These are phyloP conservation scores for Druon quercuslanigerum DNA, from an alignment of 1,140 invertebrate genomes.

Conservation along the genomic window DNA sequence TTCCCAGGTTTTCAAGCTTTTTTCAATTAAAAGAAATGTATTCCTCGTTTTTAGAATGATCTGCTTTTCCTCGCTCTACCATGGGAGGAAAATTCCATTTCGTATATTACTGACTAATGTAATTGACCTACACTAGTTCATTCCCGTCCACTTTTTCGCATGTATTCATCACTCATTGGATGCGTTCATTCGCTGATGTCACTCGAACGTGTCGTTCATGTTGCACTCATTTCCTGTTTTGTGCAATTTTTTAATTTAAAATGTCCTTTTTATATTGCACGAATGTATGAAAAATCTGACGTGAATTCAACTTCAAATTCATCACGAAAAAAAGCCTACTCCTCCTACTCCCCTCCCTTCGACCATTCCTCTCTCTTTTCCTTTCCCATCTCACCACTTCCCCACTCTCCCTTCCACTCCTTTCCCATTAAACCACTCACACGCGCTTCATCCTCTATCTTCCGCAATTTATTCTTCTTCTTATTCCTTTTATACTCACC, in stretches of 20 bases:
- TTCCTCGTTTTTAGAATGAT: neutral
- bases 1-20: no score
- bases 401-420: no score
- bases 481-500: no score
- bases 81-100: neutral
- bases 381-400: no score
- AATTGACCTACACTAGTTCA: constrained; percentile 1
- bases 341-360: no score
- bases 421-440: no score
- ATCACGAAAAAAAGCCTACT: no score
- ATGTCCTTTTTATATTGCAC: neutral
- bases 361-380: no score
- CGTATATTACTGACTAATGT: neutral
- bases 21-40: no score
- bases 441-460: no score
- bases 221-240: constrained; percentile 3
- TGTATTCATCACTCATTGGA: neutral
- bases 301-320: no score
- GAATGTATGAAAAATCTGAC: neutral
- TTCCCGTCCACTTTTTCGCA: neutral
- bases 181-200: neutral
- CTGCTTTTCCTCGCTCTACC: neutral
- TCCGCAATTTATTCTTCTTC: no score
- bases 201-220: neutral
- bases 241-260: neutral